Evolutionary conservation across 2,888 invertebrate genomes (phyloP).

Genomic region (Coleophora flavipennella): DNA sequence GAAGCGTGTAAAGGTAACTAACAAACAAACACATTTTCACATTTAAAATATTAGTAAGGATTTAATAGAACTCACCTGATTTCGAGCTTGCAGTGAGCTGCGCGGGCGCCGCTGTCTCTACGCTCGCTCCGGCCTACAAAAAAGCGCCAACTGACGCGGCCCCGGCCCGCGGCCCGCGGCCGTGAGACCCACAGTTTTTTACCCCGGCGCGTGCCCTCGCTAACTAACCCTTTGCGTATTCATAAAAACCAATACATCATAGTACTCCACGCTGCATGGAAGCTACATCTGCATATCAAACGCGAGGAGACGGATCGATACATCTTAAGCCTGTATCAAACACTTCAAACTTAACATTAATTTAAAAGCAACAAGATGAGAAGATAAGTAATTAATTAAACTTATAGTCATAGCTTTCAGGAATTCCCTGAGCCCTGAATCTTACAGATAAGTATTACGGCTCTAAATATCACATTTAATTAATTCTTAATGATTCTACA

Average conservation of each 20-base stretch:
- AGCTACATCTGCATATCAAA: no score
- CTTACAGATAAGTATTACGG: no score
- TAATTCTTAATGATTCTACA: slow-evolving; percentile 40
- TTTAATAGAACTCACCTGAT: neutral
- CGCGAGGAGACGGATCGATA: no score
- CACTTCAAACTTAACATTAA: no score
- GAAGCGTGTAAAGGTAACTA: no score
- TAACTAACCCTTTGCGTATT: slow-evolving; percentile 64
- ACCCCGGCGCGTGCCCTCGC: slow-evolving; percentile 52
- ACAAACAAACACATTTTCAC: no score
- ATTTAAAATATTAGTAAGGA: neutral
- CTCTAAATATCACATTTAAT: slow-evolving; percentile 29
- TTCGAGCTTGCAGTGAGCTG: slow-evolving; percentile 15
- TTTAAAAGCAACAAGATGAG: no score
- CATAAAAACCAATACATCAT: slow-evolving; percentile 45
- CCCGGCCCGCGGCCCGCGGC: slow-evolving; percentile 29
- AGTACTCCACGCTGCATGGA: slow-evolving; percentile 5
- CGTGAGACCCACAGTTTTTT: slow-evolving; percentile 56
- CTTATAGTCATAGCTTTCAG: no score
- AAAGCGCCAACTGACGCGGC: slow-evolving; percentile 43
- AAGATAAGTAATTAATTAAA: no score
- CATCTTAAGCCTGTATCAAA: no score
- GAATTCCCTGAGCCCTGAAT: no score
- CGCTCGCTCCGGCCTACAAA: slow-evolving; percentile 44
- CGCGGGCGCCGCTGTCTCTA: slow-evolving; percentile 34